phyloP scores from a whole-genome alignment of 2,113 vertebrate species.

The Rhea pennata region DNA sequence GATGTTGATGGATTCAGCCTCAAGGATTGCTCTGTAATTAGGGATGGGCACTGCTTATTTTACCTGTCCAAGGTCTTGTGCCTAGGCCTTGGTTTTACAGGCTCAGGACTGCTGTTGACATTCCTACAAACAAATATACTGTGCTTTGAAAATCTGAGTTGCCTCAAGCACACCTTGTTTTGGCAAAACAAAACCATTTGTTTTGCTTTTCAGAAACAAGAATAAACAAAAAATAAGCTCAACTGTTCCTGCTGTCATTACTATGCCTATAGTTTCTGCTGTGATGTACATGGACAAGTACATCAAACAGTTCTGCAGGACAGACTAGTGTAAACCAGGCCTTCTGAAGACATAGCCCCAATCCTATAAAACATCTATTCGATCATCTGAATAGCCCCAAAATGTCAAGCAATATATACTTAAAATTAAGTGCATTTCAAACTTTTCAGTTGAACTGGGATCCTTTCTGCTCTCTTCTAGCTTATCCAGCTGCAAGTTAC shows the following conservation, averaged over 20 bases:
- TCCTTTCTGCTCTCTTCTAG: not conserved
- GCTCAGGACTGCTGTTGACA: not conserved
- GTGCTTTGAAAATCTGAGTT: not conserved
- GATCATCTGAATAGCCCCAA: not conserved
- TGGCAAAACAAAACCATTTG: not conserved
- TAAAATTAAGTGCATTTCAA: not conserved
- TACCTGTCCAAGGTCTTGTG: not conserved
- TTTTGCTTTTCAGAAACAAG: not conserved
- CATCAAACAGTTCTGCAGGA: not conserved
- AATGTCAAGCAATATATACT: not conserved
- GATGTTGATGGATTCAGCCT: not conserved
- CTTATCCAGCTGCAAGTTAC: not conserved
- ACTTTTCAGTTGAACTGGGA: not conserved
- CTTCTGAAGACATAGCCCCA: not conserved
- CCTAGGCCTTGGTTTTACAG: not conserved
- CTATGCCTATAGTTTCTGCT: not conserved
- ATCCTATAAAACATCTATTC: not conserved
- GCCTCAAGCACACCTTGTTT: not conserved
- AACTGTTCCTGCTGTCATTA: not conserved
- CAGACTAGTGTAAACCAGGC: not conserved
- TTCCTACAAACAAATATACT: not conserved
- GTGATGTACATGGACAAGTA: not conserved
- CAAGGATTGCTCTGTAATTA: not conserved
- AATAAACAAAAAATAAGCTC: fast-evolving
- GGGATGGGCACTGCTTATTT: not conserved